These are phyloP conservation scores for Epinotia brunnichana DNA, from an alignment of 2,888 invertebrate genomes.

Conservation along the genomic window DNA sequence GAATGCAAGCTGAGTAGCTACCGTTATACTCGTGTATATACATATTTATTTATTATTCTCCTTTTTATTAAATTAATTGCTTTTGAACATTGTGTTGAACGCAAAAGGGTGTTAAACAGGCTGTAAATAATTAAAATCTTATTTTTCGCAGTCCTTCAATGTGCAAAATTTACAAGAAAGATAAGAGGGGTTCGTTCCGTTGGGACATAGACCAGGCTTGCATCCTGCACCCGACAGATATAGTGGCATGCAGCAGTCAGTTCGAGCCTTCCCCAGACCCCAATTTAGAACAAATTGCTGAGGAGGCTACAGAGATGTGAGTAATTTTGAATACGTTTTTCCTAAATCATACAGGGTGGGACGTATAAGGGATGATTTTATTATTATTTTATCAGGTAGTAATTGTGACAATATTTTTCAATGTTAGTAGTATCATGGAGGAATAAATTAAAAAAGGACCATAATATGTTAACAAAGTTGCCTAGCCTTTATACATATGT, in stretches of 20 bases:
- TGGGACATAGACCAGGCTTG: slow-evolving; percentile 90
- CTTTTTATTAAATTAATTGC: neutral
- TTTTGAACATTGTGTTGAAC: neutral
- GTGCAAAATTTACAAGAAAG: slow-evolving; percentile 80
- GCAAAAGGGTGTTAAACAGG: no score
- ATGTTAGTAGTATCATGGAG: no score
- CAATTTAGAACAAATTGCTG: slow-evolving; percentile 85
- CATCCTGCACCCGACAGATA: slow-evolving; percentile 86
- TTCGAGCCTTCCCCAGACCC: slow-evolving; percentile 86
- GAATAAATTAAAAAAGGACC: no score
- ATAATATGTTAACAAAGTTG: no score
- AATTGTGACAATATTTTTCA: no score
- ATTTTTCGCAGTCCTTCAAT: slow-evolving; percentile 72
- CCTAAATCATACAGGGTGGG: no score
- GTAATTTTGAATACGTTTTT: slow-evolving; percentile 14
- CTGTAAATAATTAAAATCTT: slow-evolving; percentile 31
- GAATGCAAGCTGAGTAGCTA: neutral
- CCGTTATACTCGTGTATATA: neutral
- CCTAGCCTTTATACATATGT: no score
- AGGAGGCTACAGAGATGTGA: slow-evolving; percentile 86
- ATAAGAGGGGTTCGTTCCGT: slow-evolving; percentile 66
- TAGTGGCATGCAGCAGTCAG: slow-evolving; percentile 86
- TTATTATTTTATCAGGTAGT: no score
- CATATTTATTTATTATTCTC: neutral
- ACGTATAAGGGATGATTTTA: no score